Base-by-base conservation (phyloP, 2,888 invertebrate species). In the Leptarthrus brevirostris region DNA sequence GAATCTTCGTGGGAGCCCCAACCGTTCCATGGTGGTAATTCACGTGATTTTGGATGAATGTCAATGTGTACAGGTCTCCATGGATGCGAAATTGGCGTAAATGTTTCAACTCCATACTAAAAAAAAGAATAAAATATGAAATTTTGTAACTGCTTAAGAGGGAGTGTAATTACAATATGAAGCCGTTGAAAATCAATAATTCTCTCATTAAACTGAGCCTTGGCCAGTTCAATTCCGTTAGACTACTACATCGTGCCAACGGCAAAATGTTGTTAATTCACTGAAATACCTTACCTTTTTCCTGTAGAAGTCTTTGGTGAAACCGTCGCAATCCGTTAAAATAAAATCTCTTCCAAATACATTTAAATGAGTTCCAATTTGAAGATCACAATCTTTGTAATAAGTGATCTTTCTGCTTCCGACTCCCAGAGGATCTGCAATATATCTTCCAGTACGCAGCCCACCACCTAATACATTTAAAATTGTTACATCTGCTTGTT, bases 1-100 rank as follows among this genome's bases (percentile, higher is more conserved):
- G 96, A 96, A 82, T 97, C 96, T 76, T 95, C 95, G 81, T 94
- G 93, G 0, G 91, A 90, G 0, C 97, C 97, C 84, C 91, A 95
- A 2, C 96, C 96, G 81, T 96, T 96, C 89, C 94, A 96, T 0
- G 96, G 96, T 0, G 96, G 96, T 53, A 93, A 81, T 77, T 80
- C 77, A 1, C 82, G 80, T 47, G 83, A 53, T 14, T 2, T 8
- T 34, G 10, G 8, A 0, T 6, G 2, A 8, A 18, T 2, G 12
- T 18, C 10, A 80, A 5, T 81, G 80, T 61, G 81, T 80, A 2
- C 76, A 77, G 5, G 79, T 18, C 12, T 53, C 12, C 74, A 76
- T 0, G 84, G 85, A 56, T 80, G 74, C 0, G 79, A 73, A 12
- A 82, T 78, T 0, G 81, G 77, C 0, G 78, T 78, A 44, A 85